phyloP scores from a whole-genome alignment of 2,888 invertebrate species.

The Parascotia fuliginaria region DNA sequence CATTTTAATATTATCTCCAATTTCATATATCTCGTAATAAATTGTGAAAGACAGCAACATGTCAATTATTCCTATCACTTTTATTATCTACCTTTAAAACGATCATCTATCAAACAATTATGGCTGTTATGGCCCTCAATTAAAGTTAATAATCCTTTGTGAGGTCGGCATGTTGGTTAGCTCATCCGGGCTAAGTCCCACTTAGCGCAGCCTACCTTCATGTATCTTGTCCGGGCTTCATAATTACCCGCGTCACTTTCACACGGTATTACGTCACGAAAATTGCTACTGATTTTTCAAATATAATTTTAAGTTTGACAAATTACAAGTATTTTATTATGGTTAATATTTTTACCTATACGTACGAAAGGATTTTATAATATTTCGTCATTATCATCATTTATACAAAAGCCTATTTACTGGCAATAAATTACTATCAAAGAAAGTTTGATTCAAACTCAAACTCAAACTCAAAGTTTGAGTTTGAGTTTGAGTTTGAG shows the following conservation, averaged over 20 bases:
- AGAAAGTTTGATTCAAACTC: too few relatives aligned
- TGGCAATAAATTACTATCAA: too few relatives aligned
- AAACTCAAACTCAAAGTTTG: too few relatives aligned
- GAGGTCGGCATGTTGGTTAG: constrained; percentile 34
- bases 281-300: constrained; percentile 24
- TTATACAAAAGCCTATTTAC: too few relatives aligned
- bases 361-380: too few relatives aligned
- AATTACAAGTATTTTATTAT: too few relatives aligned
- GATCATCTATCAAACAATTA: constrained; percentile 11
- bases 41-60: constrained; percentile 26
- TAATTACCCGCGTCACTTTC: constrained; percentile 52
- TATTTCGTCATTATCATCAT: too few relatives aligned
- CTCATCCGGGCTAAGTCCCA: constrained; percentile 40
- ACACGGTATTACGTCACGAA: constrained; percentile 36
- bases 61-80: constrained; percentile 29
- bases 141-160: constrained; percentile 26
- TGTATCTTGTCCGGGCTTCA: constrained; percentile 51
- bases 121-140: constrained; percentile 10
- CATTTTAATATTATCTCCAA: too few relatives aligned
- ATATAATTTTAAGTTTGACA: background rate
- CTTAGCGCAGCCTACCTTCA: constrained; percentile 44
- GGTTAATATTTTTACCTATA: too few relatives aligned
- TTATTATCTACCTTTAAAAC: constrained; percentile 28
- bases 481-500: too few relatives aligned
- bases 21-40: constrained; percentile 24